Percentiles rank a stretch among this genome's conserved stretches.
These are phyloP conservation scores for Ylistrum balloti DNA, from an alignment of 1,140 invertebrate genomes.

Conservation along the genomic window DNA sequence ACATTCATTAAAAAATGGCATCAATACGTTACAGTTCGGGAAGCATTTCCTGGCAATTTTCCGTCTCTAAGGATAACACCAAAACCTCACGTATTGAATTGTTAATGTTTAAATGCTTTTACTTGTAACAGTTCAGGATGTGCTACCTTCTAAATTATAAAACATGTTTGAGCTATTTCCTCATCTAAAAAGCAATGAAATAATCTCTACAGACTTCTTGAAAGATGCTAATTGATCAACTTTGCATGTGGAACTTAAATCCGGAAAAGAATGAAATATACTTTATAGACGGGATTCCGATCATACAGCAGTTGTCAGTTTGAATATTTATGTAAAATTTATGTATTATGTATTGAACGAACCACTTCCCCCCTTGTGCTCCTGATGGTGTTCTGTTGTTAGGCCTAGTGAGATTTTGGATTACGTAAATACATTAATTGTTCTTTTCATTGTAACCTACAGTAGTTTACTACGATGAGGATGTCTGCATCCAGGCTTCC, in stretches of 20 bases:
- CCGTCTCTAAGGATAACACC: not conserved
- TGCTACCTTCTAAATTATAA: not conserved
- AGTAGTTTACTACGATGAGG: too few species aligned
- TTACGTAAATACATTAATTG: too few species aligned
- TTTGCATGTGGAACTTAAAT: not conserved
- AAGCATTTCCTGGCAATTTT: not conserved
- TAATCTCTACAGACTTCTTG: not conserved
- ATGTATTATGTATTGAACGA: too few species aligned
- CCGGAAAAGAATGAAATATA: not conserved
- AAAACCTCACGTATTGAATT: not conserved
- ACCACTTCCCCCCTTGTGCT: too few species aligned
- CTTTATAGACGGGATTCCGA: not conserved
- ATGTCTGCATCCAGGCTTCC: too few species aligned
- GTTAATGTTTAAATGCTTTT: constrained; percentile 21
- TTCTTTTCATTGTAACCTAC: too few species aligned
- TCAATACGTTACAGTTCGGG: not conserved
- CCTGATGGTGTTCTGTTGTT: too few species aligned
- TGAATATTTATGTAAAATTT: too few species aligned
- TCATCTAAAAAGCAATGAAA: not conserved
- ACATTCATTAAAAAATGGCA: not conserved
- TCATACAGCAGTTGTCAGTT: not conserved
- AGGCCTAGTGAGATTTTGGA: too few species aligned
- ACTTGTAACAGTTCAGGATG: not conserved
- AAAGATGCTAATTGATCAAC: not conserved
- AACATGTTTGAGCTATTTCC: not conserved